Evolutionary conservation across 2,113 vertebrate genomes (phyloP).

Genomic region (Catagonus wagneri): DNA sequence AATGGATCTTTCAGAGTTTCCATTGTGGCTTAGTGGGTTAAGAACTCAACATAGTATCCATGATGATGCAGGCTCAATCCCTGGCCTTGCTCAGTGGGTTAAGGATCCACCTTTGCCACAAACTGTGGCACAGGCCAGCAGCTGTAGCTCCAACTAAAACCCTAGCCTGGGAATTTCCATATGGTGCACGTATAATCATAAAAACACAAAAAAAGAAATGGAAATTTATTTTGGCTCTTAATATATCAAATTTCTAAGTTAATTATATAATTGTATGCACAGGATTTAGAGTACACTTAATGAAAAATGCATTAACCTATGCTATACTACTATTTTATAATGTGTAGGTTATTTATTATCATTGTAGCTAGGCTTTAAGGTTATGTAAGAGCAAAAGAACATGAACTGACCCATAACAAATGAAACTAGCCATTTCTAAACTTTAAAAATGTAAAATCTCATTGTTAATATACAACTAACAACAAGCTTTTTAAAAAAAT

Average conservation of each 20-base stretch:
- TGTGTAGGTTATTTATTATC: not conserved
- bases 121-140: too few relatives aligned
- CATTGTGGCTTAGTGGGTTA: too few relatives aligned
- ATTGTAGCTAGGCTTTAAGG: conserved; percentile 5
- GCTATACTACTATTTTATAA: not conserved
- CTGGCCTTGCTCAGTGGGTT: too few relatives aligned
- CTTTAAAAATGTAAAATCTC: not conserved
- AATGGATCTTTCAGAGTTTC: not conserved
- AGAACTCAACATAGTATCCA: too few relatives aligned
- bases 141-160: too few relatives aligned
- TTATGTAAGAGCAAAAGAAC: conserved; percentile 22
- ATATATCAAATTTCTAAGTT: not conserved
- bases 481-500: not conserved
- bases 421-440: not conserved
- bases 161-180: too few relatives aligned
- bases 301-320: not conserved
- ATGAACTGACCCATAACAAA: not conserved
- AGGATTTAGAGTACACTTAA: not conserved
- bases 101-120: too few relatives aligned
- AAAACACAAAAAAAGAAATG: too few relatives aligned
- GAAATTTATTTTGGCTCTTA: not conserved
- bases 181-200: too few relatives aligned
- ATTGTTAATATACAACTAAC: not conserved
- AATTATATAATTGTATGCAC: not conserved
- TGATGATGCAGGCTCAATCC: too few relatives aligned